phyloP scores from a whole-genome alignment of 2,113 vertebrate genomes.

The Hydrochoerus hydrochaeris region DNA sequence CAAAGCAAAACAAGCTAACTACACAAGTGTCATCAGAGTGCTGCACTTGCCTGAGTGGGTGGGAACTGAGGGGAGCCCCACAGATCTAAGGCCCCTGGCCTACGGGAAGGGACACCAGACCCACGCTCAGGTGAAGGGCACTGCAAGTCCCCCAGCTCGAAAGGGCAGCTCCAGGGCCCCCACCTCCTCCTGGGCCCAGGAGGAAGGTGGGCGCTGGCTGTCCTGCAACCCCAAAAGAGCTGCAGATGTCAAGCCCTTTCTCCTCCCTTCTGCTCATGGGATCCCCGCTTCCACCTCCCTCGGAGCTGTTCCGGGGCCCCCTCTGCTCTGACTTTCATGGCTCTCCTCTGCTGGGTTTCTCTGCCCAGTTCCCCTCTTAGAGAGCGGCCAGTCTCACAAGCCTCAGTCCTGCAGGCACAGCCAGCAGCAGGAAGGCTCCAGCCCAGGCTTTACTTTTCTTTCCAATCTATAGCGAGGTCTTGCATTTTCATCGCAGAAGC shows the following conservation, averaged over 20 bases:
- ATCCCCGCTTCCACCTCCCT: not conserved
- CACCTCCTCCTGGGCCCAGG: not conserved
- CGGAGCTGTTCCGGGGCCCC: not conserved
- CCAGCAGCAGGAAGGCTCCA: not conserved
- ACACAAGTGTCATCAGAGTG: accelerated
- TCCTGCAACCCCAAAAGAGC: not conserved
- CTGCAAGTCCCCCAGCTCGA: not conserved
- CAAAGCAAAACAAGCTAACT: not conserved
- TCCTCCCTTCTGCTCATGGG: not conserved
- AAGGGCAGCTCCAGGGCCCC: not conserved
- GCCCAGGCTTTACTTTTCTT: not conserved
- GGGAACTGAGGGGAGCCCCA: not conserved
- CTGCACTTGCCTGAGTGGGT: not conserved
- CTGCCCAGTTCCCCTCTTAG: not conserved
- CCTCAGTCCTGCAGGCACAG: not conserved
- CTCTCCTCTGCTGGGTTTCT: not conserved
- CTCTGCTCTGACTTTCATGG: not conserved
- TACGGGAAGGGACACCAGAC: not conserved
- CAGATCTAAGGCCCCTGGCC: not conserved
- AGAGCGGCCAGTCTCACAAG: not conserved
- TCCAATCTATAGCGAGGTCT: not conserved
- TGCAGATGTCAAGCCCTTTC: not conserved
- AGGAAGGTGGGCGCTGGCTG: not conserved
- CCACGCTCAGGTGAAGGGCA: not conserved
- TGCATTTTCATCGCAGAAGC: not conserved